A percentile compares a stretch with the other conserved stretches of the same genome.
phyloP scores from a whole-genome alignment of 2,888 invertebrate genomes.

The Marronus borbonicus region DNA sequence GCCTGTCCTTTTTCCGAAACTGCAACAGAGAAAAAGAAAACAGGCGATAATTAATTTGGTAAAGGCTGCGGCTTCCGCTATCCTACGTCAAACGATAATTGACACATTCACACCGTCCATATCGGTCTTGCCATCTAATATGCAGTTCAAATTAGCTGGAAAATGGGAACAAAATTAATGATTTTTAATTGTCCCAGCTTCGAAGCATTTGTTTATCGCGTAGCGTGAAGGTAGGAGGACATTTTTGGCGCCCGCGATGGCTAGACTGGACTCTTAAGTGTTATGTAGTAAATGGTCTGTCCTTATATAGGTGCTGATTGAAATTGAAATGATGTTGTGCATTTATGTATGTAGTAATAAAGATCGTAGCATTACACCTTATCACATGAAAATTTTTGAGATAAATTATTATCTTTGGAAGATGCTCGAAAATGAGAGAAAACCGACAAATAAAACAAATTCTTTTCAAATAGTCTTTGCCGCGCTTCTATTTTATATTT shows the following conservation, averaged over 20 bases:
- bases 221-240: background rate
- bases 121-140: background rate
- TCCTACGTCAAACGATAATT: slow-evolving; percentile 5
- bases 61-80: background rate
- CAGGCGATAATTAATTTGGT: background rate
- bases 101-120: background rate
- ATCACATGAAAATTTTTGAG: no score
- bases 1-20: slow-evolving; percentile 87
- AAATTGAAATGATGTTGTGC: no score
- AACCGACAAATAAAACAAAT: background rate
- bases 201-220: no score
- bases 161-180: background rate
- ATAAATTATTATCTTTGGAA: background rate
- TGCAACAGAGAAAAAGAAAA: slow-evolving; percentile 71
- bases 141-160: background rate
- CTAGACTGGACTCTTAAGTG: background rate
- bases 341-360: background rate
- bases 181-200: slow-evolving; percentile 6
- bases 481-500: background rate
- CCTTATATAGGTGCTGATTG: background rate
- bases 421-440: background rate
- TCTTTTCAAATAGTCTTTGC: background rate
- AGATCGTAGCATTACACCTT: background rate
- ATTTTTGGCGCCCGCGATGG: background rate
- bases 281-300: background rate